These are phyloP conservation scores for Garrulus glandarius DNA, from an alignment of 2,797 vertebrate genomes.

Conservation along the genomic window DNA sequence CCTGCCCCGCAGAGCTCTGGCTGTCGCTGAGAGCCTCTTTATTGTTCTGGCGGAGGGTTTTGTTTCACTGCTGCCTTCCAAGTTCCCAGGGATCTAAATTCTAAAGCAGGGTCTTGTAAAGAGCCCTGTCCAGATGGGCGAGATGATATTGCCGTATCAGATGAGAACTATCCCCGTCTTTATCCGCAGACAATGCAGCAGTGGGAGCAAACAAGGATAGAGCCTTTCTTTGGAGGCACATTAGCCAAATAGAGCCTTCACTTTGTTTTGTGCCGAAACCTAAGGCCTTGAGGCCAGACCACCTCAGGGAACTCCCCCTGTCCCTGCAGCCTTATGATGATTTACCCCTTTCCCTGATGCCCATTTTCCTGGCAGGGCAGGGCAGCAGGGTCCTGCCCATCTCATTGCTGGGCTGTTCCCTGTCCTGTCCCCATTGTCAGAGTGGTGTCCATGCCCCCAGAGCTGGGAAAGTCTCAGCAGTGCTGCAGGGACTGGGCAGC, in stretches of 20 bases:
- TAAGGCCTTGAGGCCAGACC: constrained; percentile 20
- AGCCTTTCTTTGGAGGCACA: constrained; percentile 18
- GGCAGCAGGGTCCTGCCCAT: background rate
- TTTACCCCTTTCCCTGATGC: background rate
- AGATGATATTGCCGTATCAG: constrained; percentile 46
- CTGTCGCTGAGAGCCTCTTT: background rate
- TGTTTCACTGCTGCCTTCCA: constrained; percentile 61
- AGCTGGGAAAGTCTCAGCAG: background rate
- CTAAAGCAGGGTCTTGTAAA: constrained; percentile 48
- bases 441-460: background rate
- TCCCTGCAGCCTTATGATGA: background rate
- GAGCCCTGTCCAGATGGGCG: constrained; percentile 47
- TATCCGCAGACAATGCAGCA: constrained; percentile 46
- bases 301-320: background rate
- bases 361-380: background rate
- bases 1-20: background rate
- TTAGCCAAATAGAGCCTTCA: constrained; percentile 35
- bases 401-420: background rate
- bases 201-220: constrained; percentile 60
- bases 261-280: constrained; percentile 16
- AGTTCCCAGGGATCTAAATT: constrained; percentile 67
- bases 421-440: fast-evolving
- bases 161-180: constrained; percentile 47
- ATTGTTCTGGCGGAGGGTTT: constrained; percentile 33
- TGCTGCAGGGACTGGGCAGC: background rate